Evolutionary conservation across 2,113 vertebrate genomes (phyloP), one percentile per base, ranked within the genome.

Genomic region (Nothocercus julius): DNA sequence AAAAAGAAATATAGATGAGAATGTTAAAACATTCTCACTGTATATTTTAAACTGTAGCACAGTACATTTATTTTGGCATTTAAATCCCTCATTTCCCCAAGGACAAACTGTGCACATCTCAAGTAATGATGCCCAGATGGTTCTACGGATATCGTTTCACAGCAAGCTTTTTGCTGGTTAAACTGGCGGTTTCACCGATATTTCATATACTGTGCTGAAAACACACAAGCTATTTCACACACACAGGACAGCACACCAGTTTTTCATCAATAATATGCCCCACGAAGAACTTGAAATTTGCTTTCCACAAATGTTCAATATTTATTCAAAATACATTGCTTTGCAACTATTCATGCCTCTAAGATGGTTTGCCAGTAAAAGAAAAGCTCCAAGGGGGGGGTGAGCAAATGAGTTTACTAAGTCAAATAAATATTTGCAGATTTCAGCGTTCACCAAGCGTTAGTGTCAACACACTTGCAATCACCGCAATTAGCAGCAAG

Each of bases 71-170:
- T 92, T 95, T 93, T 64, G 56, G 56, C 90, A 88, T 80, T 94
- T 83, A 95, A 91, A 94, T 91, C 64, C 58, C 68, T 90, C 64
- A 81, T 94, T 95, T 93, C 87, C 80, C 91, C 56, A 74, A 72
- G 90, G 91, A 91, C 89, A 83, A 93, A 87, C 47, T 58, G 59
- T 87, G 85, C 72, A 27, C 28, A n/a, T 95, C 76, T 92, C 73
- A 61, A 88, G 87, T 92, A 94, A 96, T 34, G 79, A 78, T 75
- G 76, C 68, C 90, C 94, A 95, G 91, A 95, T 94, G 81, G 82
- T 53, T 93, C 44, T 72, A 44, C 38, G 51, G 90, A 67, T 90
- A 90, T 68, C 69, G 64, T 80, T 88, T 91, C 82, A 68, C 49
- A 95, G 74, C 68, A 91, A 58, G 72, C 12, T 80, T 81, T 89